A percentile compares a stretch with the other conserved stretches of the same genome.
Evolutionary conservation across 1,140 invertebrate genomes (phyloP).

Genomic region (Drosophila ficusphila): DNA sequence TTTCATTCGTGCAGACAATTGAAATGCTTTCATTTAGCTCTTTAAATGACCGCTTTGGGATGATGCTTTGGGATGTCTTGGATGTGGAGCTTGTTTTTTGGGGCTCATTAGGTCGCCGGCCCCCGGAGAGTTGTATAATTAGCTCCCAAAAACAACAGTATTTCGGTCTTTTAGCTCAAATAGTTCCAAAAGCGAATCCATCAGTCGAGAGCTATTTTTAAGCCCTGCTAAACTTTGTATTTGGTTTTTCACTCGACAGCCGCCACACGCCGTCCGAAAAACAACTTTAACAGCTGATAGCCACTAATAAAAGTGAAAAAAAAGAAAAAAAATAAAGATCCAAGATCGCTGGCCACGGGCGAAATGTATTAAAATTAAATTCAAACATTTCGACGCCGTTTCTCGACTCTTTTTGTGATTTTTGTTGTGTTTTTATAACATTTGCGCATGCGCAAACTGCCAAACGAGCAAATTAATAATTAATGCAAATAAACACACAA

Average conservation of each 20-base stretch:
- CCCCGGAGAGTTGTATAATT: slow-evolving; percentile 68
- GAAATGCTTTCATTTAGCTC: slow-evolving; percentile 67
- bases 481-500: slow-evolving; percentile 78
- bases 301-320: slow-evolving; percentile 62
- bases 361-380: slow-evolving; percentile 76
- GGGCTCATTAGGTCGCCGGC: slow-evolving; percentile 66
- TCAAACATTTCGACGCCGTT: slow-evolving; percentile 65
- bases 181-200: slow-evolving; percentile 48
- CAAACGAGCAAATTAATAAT: slow-evolving; percentile 82
- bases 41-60: slow-evolving; percentile 32
- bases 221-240: slow-evolving; percentile 39
- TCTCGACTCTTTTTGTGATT: slow-evolving; percentile 28
- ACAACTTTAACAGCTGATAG: slow-evolving; percentile 44
- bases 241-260: slow-evolving; percentile 65
- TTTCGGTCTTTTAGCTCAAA: slow-evolving; percentile 21
- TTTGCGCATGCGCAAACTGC: slow-evolving; percentile 78
- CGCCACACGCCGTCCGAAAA: slow-evolving; percentile 62
- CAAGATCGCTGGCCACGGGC: slow-evolving; percentile 37
- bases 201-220: slow-evolving; percentile 71
- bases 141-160: slow-evolving; percentile 37
- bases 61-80: slow-evolving; percentile 34
- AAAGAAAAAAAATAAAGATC: slow-evolving; percentile 18
- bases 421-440: slow-evolving; percentile 48
- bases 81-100: slow-evolving; percentile 16
- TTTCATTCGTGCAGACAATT: slow-evolving; percentile 54